Conservation (phyloP, 2,797 vertebrate species). For the Centroberyx gerrardi region DNA sequence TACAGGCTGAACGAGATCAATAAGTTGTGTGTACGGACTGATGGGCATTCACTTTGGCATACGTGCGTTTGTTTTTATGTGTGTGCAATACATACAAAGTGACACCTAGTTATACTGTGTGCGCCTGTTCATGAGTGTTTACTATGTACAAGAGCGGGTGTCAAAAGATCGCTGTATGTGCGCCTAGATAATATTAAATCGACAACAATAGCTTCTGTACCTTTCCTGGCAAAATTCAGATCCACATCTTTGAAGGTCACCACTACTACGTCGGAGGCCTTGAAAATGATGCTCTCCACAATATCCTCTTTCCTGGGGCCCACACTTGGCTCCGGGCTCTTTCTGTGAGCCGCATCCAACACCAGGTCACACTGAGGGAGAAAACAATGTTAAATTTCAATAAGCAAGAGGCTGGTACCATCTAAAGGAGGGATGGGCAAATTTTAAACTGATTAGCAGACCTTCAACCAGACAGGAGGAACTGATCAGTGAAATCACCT, state of each 20-base stretch:
- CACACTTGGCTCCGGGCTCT: slow-evolving; percentile 90
- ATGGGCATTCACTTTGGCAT: slow-evolving; percentile 26
- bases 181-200: neutral
- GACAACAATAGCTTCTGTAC: slow-evolving; percentile 76
- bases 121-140: slow-evolving; percentile 3
- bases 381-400: slow-evolving; percentile 11
- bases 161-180: slow-evolving; percentile 7
- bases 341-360: slow-evolving; percentile 97
- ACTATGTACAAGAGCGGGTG: neutral
- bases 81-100: slow-evolving; percentile 26
- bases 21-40: slow-evolving; percentile 42
- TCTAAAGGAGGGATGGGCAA: neutral
- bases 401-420: neutral
- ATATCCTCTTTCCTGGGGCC: slow-evolving; percentile 97
- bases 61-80: slow-evolving; percentile 23
- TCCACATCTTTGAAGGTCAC: slow-evolving; percentile 99
- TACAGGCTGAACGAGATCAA: slow-evolving; percentile 52
- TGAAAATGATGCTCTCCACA: slow-evolving; percentile 98
- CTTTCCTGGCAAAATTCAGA: slow-evolving; percentile 97
- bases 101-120: neutral
- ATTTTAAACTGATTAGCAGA: too few relatives aligned
- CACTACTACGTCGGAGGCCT: slow-evolving; percentile 96
- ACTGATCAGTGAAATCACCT: too few relatives aligned
- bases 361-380: slow-evolving; percentile 94
- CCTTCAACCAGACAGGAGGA: too few relatives aligned